Base-by-base conservation (phyloP, 2,113 vertebrate species). In the Micronycteris hirsuta region DNA sequence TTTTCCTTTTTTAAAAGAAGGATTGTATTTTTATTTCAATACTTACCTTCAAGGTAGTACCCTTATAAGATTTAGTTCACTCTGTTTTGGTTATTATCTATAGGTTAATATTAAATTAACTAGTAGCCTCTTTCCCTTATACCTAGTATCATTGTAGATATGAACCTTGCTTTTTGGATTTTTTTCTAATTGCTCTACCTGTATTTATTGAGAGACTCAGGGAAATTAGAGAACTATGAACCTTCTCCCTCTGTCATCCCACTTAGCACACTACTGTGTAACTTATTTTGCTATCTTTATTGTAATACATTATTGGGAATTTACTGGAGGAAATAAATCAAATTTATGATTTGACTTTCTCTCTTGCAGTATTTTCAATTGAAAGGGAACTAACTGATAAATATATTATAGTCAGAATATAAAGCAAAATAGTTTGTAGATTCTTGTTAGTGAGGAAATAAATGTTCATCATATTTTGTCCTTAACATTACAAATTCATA, bases 391-490 rank as follows among this genome's bases (percentile, higher is more conserved):
- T 96, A 76, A 70, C 92, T 71, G 41, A 58, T 52, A 84, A 58
- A 86, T 63, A 63, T 58, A 2, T 61, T 86, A 56, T 31, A 84
- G 58, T 86, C 19, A 73, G 12, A 73, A 82, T 70, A 65, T 58
- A 33, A 86, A 84, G 4, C 83, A 19, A 70, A 54, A 65, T 4
- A 87, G 33, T 5, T 22, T 91, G 31, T 43, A 95, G 61, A 77
- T 28, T 92, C 84, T 89, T 95, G 41, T 67, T 93, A 20, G 7
- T 94, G 89, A 95, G n/a, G 33, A 81, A 84, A n/a, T 56, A 81
- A 96, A 61, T 94, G 38, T n/a, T 70, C 12, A 47, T 94, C 63
- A 93, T 41, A 89, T 36, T 89, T 70, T 2, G 13, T 74, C 31
- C 22, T 95, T 95, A 19, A 56, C 17, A 83, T 95, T 86, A 86